Base-by-base conservation (phyloP, 2,888 invertebrate species). In the Clanis bilineata region DNA sequence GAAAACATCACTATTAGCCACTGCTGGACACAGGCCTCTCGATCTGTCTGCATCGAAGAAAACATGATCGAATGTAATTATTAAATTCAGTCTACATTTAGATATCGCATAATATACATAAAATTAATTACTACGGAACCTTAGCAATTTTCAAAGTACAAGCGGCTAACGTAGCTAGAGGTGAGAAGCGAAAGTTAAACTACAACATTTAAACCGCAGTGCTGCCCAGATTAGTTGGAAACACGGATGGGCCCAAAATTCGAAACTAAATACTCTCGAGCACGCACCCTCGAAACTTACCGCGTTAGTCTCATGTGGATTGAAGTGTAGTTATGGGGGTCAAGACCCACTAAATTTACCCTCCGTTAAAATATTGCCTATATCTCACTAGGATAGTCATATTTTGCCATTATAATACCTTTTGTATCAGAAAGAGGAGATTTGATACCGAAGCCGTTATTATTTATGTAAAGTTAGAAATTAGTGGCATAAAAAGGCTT, bases 101-200 rank as follows among this genome's bases (percentile, higher is more conserved):
- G n/a, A n/a, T n/a, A n/a, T n/a, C n/a, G n/a, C n/a, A n/a, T n/a
- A n/a, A n/a, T n/a, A n/a, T n/a, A n/a, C n/a, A n/a, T n/a, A n/a
- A n/a, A n/a, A n/a, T n/a, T n/a, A n/a, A 7, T 12, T 1, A 10
- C 9, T 12, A 36, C 12, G 36, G 39, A 15, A 39, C 39, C 15
- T 41, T 9, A 18, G 18, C 51, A 51, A 51, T 51, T 51, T 32
- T n/a, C 51, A 10, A 51, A 51, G 18, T 32, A 15, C 32, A 18
- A 18, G 9, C 28, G 32, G 32, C 18, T 32, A 32, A 51, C 28
- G 18, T 23, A 32, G 51, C 51, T 10, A 32, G 32, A 51, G 51
- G 32, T 51, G 51, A 51, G 18, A 51, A 51, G 51, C 51, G 28
- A 51, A 51, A 51, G 51, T 51, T 51, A 51, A 51, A 51, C 51